phyloP scores from a whole-genome alignment of 1,140 invertebrate species.

The Tetramorium alpestre region DNA sequence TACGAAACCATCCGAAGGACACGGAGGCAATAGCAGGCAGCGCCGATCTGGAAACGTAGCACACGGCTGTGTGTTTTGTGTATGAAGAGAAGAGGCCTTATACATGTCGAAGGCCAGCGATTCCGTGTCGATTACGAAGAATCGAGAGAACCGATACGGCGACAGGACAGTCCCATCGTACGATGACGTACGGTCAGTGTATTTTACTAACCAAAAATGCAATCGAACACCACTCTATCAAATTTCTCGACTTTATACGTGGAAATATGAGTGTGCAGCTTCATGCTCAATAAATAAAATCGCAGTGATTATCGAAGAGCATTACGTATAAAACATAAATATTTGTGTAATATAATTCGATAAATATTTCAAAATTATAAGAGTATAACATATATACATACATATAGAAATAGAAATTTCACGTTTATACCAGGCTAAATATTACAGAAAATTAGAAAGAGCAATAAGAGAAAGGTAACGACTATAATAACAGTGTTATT shows the following conservation, averaged over 20 bases:
- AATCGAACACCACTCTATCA: not conserved
- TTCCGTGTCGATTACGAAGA: conserved; percentile 54
- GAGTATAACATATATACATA: not conserved
- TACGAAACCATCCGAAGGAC: conserved; percentile 65
- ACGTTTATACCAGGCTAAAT: not conserved
- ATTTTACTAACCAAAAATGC: not conserved
- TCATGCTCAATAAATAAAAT: not conserved
- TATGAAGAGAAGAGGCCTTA: conserved; percentile 63
- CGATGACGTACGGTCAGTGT: conserved; percentile 15
- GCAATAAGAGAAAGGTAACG: not conserved
- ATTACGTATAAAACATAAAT: not conserved
- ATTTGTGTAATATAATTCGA: not conserved
- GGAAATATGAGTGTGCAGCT: not conserved
- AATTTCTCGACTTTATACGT: conserved; percentile 1
- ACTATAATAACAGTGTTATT: conserved; percentile 35
- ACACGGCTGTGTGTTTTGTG: not conserved
- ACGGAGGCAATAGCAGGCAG: conserved; percentile 19
- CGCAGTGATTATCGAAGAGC: not conserved
- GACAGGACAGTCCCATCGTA: not conserved
- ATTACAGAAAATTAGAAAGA: conserved; percentile 12
- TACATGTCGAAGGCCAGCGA: conserved; percentile 51
- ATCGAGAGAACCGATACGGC: conserved; percentile 61
- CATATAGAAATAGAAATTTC: conserved; percentile 1
- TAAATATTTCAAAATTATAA: not conserved
- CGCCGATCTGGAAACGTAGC: conserved; percentile 44